Base-by-base conservation (phyloP, 2,797 vertebrate genomes). In the Vireo griseus region DNA sequence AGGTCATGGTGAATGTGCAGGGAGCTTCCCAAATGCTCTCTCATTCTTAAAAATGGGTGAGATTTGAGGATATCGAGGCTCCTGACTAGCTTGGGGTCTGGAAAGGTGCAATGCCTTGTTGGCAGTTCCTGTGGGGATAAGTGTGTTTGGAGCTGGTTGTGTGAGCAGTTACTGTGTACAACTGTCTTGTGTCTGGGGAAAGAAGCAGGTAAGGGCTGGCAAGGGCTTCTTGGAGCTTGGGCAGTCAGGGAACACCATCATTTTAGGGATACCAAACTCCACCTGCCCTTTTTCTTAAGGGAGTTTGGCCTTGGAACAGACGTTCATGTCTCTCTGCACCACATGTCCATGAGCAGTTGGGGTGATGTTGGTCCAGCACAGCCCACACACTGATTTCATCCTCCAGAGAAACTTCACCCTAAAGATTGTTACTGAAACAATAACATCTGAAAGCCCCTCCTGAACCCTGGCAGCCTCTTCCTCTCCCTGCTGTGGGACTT, bases 371-470 rank as follows among this genome's bases (percentile, higher is more conserved):
- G 55, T 40, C 65, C 7, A 3, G 12, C 4, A 1, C 18, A 44
- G 28, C 40, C 26, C 40, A 20, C 0, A 0, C 18, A 10, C 28
- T 29, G 11, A 37, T 12, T 74, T 51, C 2, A 0, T 63, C 25
- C 83, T 82, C 37, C 62, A 57, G 9, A 52, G 15, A 59, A 9
- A 25, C 33, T 19, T 59, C 40, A 14, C 72, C 24, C 12, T 76
- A 6, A 40, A 76, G 33, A 31, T 40, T 15, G 0, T 67, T 69
- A 29, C 14, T 58, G 48, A 33, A 73, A 45, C 5, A 20, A 2
- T 9, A 50, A 42, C 47, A 57, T 35, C 13, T 4, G 19, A 17
- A 71, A 71, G 51, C 39, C 44, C 20, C 55, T 63, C 45, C 40
- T 24, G 35, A 61, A 16, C 55, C 57, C 33, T 42, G 37, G 17